phyloP scores from a whole-genome alignment of 2,888 invertebrate genomes.

The Allacma fusca region DNA sequence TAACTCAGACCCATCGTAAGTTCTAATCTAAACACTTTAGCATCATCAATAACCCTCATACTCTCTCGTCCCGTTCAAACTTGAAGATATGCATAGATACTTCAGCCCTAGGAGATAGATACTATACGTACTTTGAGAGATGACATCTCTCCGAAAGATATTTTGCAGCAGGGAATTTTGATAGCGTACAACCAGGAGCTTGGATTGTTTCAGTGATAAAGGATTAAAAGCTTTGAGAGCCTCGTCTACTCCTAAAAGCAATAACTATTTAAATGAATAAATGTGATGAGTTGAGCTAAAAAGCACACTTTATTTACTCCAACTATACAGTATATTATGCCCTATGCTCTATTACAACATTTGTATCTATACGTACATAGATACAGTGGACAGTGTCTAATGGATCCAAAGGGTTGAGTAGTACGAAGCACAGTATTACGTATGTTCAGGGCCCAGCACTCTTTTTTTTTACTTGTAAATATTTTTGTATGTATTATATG shows the following conservation, averaged over 20 bases:
- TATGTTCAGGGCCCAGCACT: no score
- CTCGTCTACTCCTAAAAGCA: conserved; percentile 1
- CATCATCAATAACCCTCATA: not conserved
- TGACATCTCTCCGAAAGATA: conserved; percentile 8
- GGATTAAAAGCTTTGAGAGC: conserved; percentile 26
- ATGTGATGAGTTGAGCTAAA: conserved; percentile 25
- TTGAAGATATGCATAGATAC: not conserved
- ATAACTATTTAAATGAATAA: conserved; percentile 31
- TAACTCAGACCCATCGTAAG: not conserved
- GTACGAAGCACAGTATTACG: no score
- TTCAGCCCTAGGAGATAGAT: not conserved
- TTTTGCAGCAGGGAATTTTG: conserved; percentile 2
- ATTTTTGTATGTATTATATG: no score
- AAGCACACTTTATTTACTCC: not conserved
- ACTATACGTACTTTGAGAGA: not conserved
- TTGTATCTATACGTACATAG: no score
- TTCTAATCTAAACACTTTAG: conserved; percentile 16
- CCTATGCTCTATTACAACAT: not conserved
- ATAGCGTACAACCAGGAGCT: conserved; percentile 5
- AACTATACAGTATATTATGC: not conserved
- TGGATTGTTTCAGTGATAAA: conserved; percentile 1
- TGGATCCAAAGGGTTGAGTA: no score
- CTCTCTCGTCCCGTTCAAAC: no score
- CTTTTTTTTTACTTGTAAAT: no score
- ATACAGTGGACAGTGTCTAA: no score